These are phyloP conservation scores for Drosophila repletoides DNA, from an alignment of 1,140 invertebrate genomes.

Conservation along the genomic window DNA sequence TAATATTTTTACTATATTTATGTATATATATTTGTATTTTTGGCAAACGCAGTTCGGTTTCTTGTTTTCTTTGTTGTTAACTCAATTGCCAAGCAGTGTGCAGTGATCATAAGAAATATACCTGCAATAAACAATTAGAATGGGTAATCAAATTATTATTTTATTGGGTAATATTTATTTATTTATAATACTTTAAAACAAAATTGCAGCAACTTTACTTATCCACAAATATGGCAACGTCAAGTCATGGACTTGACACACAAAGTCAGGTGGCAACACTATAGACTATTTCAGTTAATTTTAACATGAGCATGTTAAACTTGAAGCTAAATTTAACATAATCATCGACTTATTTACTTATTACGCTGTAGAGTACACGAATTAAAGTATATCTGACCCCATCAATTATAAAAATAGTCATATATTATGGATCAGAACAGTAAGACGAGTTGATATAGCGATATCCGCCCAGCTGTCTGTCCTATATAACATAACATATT, in stretches of 20 bases:
- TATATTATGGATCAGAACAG: too few species aligned
- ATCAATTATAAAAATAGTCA: too few species aligned
- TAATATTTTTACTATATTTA: neutral
- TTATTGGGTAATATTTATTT: neutral
- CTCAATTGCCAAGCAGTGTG: constrained; percentile 21
- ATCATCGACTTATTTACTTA: too few species aligned
- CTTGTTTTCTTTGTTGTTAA: neutral
- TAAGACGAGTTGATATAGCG: too few species aligned
- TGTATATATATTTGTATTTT: neutral
- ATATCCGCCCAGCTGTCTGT: too few species aligned
- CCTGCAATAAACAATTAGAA: constrained; percentile 2
- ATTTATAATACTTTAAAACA: neutral
- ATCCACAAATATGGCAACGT: neutral
- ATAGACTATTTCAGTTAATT: too few species aligned
- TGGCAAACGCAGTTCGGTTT: constrained; percentile 9
- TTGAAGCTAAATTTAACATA: too few species aligned
- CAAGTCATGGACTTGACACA: neutral
- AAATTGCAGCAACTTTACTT: neutral
- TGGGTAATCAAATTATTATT: neutral
- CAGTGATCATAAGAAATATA: constrained; percentile 32
- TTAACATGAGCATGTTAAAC: too few species aligned
- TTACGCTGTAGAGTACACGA: too few species aligned
- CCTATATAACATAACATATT: too few species aligned
- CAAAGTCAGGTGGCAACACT: too few species aligned
- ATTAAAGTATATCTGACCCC: too few species aligned